These are phyloP conservation scores for Silurus glanis DNA, from an alignment of 2,113 vertebrate species.

Conservation along the genomic window DNA sequence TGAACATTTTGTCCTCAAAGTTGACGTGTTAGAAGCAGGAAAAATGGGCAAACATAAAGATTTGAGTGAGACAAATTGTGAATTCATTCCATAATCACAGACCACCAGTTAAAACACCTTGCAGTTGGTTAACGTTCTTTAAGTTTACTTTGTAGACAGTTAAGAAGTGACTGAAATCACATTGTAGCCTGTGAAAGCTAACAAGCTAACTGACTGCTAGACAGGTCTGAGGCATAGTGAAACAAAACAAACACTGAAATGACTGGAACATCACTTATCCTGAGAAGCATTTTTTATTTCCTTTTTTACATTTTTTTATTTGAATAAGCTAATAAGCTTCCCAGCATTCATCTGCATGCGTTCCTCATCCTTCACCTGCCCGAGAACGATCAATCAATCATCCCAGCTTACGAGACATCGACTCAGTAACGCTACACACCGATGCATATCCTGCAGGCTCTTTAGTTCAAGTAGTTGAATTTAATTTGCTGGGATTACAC, in stretches of 20 bases:
- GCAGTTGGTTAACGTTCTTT: too few relatives aligned
- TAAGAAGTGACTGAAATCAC: background rate
- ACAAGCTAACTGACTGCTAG: background rate
- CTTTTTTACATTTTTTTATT: background rate
- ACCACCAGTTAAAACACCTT: background rate
- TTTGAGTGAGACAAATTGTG: too few relatives aligned
- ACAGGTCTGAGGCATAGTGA: background rate
- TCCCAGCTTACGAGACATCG: background rate
- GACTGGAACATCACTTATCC: background rate
- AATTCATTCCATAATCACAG: background rate
- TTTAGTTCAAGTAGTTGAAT: conserved; percentile 33
- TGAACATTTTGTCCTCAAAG: too few relatives aligned
- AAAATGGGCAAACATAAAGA: too few relatives aligned
- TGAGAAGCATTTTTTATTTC: background rate
- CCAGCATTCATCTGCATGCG: background rate
- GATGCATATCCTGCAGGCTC: conserved; percentile 23
- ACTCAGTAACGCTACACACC: conserved; percentile 9
- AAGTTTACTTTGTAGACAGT: background rate
- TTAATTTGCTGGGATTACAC: conserved; percentile 41
- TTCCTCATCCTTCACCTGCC: background rate
- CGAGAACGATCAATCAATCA: conserved; percentile 30
- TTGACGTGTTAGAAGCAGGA: too few relatives aligned
- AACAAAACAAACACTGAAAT: background rate
- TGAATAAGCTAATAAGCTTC: background rate
- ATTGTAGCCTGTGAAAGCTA: background rate